Percentiles rank a stretch among this genome's conserved stretches.
These are phyloP conservation scores for Bucco capensis DNA, from an alignment of 2,113 vertebrate species.

Conservation along the genomic window DNA sequence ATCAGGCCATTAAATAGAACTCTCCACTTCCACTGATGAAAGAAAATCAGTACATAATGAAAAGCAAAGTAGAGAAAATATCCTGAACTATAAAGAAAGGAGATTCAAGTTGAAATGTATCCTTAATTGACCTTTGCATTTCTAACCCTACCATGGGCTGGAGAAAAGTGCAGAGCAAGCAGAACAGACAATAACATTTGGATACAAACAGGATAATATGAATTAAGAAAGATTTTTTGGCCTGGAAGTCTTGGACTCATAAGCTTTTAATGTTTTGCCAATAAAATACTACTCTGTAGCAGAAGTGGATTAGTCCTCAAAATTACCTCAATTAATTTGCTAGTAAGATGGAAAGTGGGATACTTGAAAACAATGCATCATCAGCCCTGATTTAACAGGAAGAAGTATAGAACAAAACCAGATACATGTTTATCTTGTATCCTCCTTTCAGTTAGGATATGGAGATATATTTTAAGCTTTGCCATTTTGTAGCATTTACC, in stretches of 20 bases:
- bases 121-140: slow-evolving; percentile 50
- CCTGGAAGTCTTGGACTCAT: not conserved
- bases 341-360: not conserved
- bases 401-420: not conserved
- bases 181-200: not conserved
- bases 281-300: not conserved
- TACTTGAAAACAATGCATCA: not conserved
- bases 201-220: not conserved
- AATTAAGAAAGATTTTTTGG: slow-evolving; percentile 20
- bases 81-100: not conserved
- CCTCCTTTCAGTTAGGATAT: not conserved
- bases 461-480: not conserved
- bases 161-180: slow-evolving; percentile 10
- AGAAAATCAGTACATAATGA: not conserved
- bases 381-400: not conserved
- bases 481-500: not conserved
- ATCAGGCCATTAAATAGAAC: not conserved
- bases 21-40: not conserved
- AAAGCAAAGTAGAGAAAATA: not conserved
- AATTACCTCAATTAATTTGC: not conserved
- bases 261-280: slow-evolving; percentile 1
- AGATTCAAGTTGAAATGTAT: not conserved
- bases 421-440: not conserved
- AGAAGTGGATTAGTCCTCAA: not conserved
- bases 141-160: not conserved